A percentile compares a stretch with the other conserved stretches of the same genome.
phyloP scores from a whole-genome alignment of 2,113 vertebrate genomes.

The Saccopteryx leptura region DNA sequence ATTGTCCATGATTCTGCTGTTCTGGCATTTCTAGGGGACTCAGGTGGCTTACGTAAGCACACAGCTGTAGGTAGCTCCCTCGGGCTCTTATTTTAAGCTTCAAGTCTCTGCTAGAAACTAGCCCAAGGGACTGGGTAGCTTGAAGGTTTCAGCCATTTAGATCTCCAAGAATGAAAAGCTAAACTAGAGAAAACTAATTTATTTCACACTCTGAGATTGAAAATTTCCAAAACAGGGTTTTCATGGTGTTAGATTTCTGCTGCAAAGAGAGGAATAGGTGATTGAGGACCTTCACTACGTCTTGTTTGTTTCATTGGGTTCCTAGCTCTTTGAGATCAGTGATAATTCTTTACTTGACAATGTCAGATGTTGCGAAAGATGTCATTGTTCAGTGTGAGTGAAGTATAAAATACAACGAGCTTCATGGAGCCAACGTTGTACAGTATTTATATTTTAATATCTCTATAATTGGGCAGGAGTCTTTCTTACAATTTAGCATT shows the following conservation, averaged over 20 bases:
- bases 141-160: background rate
- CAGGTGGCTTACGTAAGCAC: background rate
- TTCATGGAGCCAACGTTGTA: background rate
- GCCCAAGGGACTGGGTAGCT: background rate
- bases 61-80: background rate
- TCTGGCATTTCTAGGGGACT: background rate
- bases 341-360: background rate
- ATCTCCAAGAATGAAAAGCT: background rate
- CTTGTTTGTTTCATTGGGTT: background rate
- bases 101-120: background rate
- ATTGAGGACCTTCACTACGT: background rate
- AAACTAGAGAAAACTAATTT: background rate
- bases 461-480: background rate
- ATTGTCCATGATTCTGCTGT: too few species aligned
- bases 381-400: background rate
- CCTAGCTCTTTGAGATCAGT: background rate
- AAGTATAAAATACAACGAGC: background rate
- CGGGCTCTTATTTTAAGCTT: background rate
- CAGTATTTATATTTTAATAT: conserved; percentile 32
- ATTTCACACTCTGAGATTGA: background rate
- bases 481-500: background rate
- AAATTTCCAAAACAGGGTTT: background rate
- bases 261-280: background rate
- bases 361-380: background rate
- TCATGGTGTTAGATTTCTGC: background rate